Percentiles rank a stretch among this genome's conserved stretches.
phyloP scores from a whole-genome alignment of 2,888 invertebrate species.

The Lycophotia porphyrea region DNA sequence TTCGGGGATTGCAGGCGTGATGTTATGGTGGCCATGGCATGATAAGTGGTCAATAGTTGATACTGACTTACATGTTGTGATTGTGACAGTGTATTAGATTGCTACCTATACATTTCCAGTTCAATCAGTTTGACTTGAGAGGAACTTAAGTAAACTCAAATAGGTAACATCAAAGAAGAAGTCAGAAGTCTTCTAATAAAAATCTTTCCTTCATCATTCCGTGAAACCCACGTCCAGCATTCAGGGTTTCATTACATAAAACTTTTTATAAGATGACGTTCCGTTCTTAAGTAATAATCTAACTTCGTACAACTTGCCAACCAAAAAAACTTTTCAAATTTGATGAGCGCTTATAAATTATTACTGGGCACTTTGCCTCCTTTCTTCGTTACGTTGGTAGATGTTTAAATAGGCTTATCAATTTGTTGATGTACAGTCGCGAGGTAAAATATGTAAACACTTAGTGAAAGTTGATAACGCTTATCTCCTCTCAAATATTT shows the following conservation, averaged over 20 bases:
- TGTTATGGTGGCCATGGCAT: neutral
- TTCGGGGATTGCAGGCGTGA: too few species aligned
- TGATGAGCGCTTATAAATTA: conserved; percentile 64
- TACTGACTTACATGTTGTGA: neutral
- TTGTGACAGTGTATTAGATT: neutral
- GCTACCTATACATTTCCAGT: neutral
- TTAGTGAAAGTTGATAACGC: neutral
- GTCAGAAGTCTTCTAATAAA: conserved; percentile 24
- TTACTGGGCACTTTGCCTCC: conserved; percentile 30
- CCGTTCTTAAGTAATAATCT: conserved; percentile 63
- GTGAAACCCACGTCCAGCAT: conserved; percentile 37
- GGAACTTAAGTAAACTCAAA: neutral
- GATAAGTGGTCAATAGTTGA: neutral
- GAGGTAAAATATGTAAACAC: neutral
- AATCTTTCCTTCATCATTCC: conserved; percentile 15
- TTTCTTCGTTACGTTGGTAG: conserved; percentile 33
- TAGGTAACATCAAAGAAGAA: conserved; percentile 19
- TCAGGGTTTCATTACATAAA: conserved; percentile 43
- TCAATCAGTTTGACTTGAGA: neutral
- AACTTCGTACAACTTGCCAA: conserved; percentile 60
- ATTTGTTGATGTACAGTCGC: conserved; percentile 44
- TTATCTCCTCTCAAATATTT: neutral
- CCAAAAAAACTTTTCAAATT: conserved; percentile 63
- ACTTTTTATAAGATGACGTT: conserved; percentile 62
- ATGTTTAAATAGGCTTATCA: conserved; percentile 46